Percentiles rank a stretch among this genome's conserved stretches.
Conservation (phyloP, 2,113 vertebrate species). For the Larimichthys crocea region DNA sequence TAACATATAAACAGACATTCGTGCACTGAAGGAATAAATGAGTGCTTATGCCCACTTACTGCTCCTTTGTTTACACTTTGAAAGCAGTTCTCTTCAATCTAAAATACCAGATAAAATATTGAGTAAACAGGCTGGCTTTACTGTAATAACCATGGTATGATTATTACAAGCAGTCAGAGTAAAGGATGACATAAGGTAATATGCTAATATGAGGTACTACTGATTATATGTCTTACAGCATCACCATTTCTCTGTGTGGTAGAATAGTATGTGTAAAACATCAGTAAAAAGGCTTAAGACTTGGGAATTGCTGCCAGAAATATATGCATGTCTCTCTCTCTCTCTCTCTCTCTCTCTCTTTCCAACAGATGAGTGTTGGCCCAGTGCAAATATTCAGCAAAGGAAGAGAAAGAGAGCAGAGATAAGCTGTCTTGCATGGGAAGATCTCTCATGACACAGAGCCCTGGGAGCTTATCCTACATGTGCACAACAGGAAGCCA, state of each 20-base stretch:
- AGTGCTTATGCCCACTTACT: slow-evolving; percentile 10
- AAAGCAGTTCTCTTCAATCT: slow-evolving; percentile 10
- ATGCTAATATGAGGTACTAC: neutral
- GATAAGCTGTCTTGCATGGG: slow-evolving; percentile 75
- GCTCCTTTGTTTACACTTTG: slow-evolving; percentile 22
- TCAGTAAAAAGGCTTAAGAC: slow-evolving; percentile 4
- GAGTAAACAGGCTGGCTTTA: slow-evolving; percentile 5
- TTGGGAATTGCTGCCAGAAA: slow-evolving; percentile 19
- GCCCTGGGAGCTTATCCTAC: slow-evolving; percentile 71
- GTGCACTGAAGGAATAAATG: slow-evolving; percentile 2
- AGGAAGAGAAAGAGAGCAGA: slow-evolving; percentile 63
- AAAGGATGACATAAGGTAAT: neutral
- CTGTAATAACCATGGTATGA: slow-evolving; percentile 2
- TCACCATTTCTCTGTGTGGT: neutral
- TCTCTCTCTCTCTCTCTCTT: slow-evolving; percentile 18
- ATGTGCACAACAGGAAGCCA: slow-evolving; percentile 79
- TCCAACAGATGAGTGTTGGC: slow-evolving; percentile 20
- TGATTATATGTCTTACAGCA: neutral
- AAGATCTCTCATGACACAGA: slow-evolving; percentile 76
- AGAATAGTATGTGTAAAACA: neutral
- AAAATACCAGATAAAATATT: neutral
- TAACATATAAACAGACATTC: neutral
- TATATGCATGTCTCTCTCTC: slow-evolving; percentile 14
- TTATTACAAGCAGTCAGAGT: neutral
- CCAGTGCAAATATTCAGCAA: slow-evolving; percentile 51